Evolutionary conservation across 1,140 invertebrate species (phyloP).

Genomic region (Uloborus diversus): DNA sequence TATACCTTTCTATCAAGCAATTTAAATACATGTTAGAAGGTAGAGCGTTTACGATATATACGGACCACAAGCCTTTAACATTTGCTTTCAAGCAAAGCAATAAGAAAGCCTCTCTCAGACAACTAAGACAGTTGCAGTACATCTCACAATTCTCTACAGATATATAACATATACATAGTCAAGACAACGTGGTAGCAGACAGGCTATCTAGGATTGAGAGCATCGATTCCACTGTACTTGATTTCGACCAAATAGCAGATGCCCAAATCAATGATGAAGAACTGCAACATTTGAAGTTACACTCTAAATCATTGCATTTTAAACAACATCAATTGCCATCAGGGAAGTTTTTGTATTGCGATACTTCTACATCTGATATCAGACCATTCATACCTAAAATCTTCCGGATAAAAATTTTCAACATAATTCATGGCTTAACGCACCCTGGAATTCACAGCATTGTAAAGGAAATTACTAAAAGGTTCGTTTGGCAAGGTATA

Average conservation of each 20-base stretch:
- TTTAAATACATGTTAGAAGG: conserved; percentile 62
- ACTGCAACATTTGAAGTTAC: background rate
- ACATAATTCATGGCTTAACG: conserved; percentile 6
- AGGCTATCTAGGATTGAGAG: background rate
- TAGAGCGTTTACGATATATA: conserved; percentile 59
- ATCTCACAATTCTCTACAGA: conserved; percentile 62
- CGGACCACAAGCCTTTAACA: conserved; percentile 62
- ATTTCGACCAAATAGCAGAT: background rate
- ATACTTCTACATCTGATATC: background rate
- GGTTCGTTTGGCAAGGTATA: too few species aligned
- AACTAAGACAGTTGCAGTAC: conserved; percentile 61
- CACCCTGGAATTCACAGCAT: conserved; percentile 35
- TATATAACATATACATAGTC: background rate
- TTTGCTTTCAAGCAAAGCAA: conserved; percentile 56
- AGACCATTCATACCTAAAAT: background rate
- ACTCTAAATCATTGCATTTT: background rate
- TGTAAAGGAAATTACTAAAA: too few species aligned
- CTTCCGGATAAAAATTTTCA: conserved; percentile 34
- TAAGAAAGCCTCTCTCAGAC: conserved; percentile 15
- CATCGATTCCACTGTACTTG: background rate
- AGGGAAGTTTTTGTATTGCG: background rate
- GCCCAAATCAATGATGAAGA: background rate
- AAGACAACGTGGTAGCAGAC: background rate
- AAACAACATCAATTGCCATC: background rate
- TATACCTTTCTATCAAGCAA: conserved; percentile 59